Base-by-base conservation (phyloP, 2,113 vertebrate species). In the Caranx melampygus region DNA sequence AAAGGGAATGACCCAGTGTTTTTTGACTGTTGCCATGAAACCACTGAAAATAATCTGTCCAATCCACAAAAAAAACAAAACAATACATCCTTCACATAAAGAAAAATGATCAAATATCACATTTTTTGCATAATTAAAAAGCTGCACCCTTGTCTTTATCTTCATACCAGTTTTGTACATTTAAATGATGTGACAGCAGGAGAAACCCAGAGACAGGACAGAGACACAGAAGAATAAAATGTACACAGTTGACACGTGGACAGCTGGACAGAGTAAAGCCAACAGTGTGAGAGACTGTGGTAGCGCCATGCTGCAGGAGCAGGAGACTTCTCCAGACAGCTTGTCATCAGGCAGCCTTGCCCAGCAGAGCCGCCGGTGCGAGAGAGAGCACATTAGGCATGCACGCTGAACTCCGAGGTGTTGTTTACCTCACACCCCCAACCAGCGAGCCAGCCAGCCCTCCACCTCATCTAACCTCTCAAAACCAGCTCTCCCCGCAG, bases 381-480 rank as follows among this genome's bases (percentile, higher is more conserved):
- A 77, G 87, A 82, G 87, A 82, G 83, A 83, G 79, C 78, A 45
- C 86, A 90, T 93, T 91, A 91, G 71, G 69, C 85, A 89, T 91
- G 90, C 92, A 91, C 72, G 71, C 89, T 89, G 88, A 92, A 91
- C 88, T 88, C 85, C 8, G 80, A 90, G 78, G 85, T 92, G 91
- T 93, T 93, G 90, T 93, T 91, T 90, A 91, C 89, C 87, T 89
- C 87, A 84, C 88, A 85, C 87, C 72, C 84, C 52, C 79, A 75
- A 60, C 74, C 81, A 76, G 63, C 65, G 77, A 73, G 81, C 81
- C 87, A 76, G 63, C 65, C 79, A 73, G 81, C 81, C 87, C 65
- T 58, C 67, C 74, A 75, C 83, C 90, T 87, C 83, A 59, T 64
- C 82, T 72, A 69, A 84, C 85, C 89, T 88, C 85, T 87, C 79